phyloP scores from a whole-genome alignment of 2,113 vertebrate genomes.

The Onychostruthus taczanowskii region DNA sequence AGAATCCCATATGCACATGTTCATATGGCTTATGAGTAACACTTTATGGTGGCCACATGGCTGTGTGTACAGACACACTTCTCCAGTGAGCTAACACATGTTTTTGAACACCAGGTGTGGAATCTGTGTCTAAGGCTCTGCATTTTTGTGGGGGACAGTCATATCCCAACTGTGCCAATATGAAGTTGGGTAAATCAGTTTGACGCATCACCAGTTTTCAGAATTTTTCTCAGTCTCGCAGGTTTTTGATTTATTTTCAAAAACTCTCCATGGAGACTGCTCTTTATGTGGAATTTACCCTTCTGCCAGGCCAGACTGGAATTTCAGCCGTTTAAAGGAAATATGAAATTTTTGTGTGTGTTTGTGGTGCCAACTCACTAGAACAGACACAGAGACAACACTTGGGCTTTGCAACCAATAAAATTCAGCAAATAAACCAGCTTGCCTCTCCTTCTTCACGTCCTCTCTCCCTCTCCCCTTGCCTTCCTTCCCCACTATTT shows the following conservation, averaged over 20 bases:
- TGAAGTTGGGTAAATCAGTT: background rate
- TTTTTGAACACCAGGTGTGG: background rate
- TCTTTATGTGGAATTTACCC: background rate
- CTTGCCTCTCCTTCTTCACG: background rate
- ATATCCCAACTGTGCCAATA: background rate
- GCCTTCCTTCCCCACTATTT: background rate
- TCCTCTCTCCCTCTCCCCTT: background rate
- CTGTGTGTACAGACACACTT: background rate
- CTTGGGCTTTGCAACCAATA: background rate
- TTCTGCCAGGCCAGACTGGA: conserved; percentile 7
- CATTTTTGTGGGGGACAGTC: background rate
- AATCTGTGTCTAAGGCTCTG: background rate
- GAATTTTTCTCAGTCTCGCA: background rate
- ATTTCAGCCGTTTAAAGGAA: conserved; percentile 25
- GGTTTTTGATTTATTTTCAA: conserved; percentile 10
- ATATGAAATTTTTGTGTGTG: background rate
- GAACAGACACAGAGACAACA: background rate
- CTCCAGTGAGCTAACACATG: background rate
- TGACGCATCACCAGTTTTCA: background rate
- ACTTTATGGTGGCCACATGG: background rate
- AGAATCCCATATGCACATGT: background rate
- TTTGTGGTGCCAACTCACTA: background rate
- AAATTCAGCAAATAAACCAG: background rate
- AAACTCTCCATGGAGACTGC: background rate
- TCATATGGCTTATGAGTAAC: background rate